These are phyloP conservation scores for Ips nitidus DNA, from an alignment of 1,140 invertebrate species.

Conservation along the genomic window DNA sequence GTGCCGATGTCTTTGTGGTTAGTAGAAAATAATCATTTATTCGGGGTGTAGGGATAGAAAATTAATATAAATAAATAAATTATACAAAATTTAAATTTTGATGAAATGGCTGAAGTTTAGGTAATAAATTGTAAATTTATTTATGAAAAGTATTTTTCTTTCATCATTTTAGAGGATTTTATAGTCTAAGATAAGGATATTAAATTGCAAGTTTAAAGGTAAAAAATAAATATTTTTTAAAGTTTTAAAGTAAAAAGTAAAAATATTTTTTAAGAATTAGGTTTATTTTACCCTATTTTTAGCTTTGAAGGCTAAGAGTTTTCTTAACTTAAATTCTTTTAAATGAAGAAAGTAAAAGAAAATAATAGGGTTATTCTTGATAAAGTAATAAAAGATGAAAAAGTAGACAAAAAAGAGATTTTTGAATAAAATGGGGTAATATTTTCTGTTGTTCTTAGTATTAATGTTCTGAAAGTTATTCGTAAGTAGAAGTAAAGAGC, in stretches of 20 bases:
- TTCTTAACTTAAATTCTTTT: conserved; percentile 61
- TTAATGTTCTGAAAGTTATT: conserved; percentile 35
- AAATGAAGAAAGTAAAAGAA: conserved; percentile 43
- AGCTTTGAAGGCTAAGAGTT: conserved; percentile 64
- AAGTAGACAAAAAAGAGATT: no score
- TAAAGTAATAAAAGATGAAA: no score
- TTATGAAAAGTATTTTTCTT: conserved; percentile 53
- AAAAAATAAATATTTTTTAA: conserved; percentile 39
- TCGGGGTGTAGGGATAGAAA: no score
- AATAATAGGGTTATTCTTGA: no score
- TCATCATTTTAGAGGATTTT: conserved; percentile 48
- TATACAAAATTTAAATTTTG: conserved; percentile 20
- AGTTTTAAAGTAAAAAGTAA: conserved; percentile 33
- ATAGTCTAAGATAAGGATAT: conserved; percentile 40
- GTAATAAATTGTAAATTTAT: conserved; percentile 61
- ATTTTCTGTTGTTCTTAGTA: conserved; percentile 48
- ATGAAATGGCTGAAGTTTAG: conserved; percentile 57
- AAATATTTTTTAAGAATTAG: conserved; percentile 54
- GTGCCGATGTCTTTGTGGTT: conserved; percentile 79
- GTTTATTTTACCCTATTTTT: conserved; percentile 50
- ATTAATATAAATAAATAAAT: no score
- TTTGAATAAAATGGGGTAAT: conserved; percentile 16
- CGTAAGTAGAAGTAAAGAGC: conserved; percentile 55
- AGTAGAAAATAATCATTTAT: conserved; percentile 63
- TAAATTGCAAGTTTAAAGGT: conserved; percentile 60